Evolutionary conservation across 1,140 invertebrate species (phyloP), one percentile per base, ranked within the genome.

Genomic region (Hylaeus volcanicus): DNA sequence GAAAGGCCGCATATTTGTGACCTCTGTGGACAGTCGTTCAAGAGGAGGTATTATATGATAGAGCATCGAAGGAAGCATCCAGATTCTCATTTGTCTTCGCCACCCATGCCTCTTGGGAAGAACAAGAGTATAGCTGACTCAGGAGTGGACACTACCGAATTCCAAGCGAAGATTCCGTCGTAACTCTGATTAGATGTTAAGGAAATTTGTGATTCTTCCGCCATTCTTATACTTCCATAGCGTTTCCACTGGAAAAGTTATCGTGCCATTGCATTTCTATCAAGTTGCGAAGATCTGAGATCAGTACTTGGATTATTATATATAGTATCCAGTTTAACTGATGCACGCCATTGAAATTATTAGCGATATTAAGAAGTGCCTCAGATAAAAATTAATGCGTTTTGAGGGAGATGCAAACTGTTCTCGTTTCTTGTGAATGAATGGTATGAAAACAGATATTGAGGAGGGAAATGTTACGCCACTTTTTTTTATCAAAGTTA

Each of bases 1-100:
- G 93, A 93, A 39, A 95, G 95, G 85, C 95, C 95, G 0, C 94
- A 94, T 88, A 89, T 89, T 12, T 96, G 96, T 84, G 89, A 93
- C 12, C 88, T 94, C 43, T 96, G 95, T 85, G 94, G 94, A 0
- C 95, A 95, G 76, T 93, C 94, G 0, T 96, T 96, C 84, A 95
- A 89, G 14, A 89, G 89, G 41, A 77, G 85, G 43, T 88, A 87
- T 2, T 90, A 89, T 26, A 86, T 93, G 82, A 92, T 89, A 56
- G 80, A 90, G 11, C 92, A 93, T 77, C 76, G 88, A 79, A 86
- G 72, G 75, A 90, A 84, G 26, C 91, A 92, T 79, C 85, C 84
- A 0, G 87, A 91, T n/a, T 82, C 88, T 0, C 82, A 84, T 39
- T 51, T 82, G 48, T 79, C 87, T 11, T 86, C 88, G 56, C 85